Evolutionary conservation across 37 sponge, comb jelly and placozoan species (phyloP).

Genomic region (Mnemiopsis leidyi): DNA sequence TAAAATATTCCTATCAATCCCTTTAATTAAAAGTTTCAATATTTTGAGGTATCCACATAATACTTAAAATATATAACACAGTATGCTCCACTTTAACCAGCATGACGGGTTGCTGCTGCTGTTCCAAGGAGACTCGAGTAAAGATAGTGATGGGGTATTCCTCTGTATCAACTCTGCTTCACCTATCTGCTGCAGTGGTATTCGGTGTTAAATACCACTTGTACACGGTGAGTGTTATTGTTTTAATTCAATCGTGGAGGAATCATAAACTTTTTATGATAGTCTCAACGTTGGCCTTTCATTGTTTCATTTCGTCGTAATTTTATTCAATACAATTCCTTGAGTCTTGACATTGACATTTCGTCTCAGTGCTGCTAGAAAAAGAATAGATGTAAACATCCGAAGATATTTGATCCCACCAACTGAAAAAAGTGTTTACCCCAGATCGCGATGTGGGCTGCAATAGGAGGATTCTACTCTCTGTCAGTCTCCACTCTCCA

Average conservation of each 20-base stretch:
- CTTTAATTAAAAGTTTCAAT: background rate
- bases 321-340: too few species aligned
- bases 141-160: background rate
- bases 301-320: too few species aligned
- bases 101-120: background rate
- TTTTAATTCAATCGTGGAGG: too few species aligned
- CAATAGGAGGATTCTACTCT: background rate
- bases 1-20: background rate
- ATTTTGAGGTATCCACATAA: background rate
- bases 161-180: background rate
- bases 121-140: background rate
- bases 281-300: too few species aligned
- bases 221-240: background rate
- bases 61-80: too few species aligned
- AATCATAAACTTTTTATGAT: too few species aligned
- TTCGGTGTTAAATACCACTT: constrained; percentile 7
- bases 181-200: constrained; percentile 4
- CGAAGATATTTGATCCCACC: background rate
- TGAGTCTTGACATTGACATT: too few species aligned
- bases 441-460: constrained; percentile 42
- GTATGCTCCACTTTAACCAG: background rate
- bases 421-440: background rate
- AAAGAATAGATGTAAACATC: too few species aligned
- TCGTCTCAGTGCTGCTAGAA: too few species aligned
- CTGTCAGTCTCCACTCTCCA: background rate